A percentile compares a stretch with the other conserved stretches of the same genome.
Conservation (phyloP, 1,140 invertebrate species). For the Scaptomyza graminum region DNA sequence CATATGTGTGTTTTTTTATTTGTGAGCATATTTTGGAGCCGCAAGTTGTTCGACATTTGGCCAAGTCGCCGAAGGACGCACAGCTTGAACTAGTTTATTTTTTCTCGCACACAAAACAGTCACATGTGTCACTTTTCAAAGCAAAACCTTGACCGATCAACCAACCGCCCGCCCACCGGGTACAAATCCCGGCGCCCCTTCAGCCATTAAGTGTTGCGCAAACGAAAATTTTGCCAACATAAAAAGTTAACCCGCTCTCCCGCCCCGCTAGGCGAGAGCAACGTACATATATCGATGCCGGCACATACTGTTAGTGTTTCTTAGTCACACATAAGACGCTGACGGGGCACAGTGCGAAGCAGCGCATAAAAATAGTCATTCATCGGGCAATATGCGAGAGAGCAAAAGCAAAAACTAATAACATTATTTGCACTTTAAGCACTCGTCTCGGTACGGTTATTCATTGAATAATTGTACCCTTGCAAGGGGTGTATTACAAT, state of each 20-base stretch:
- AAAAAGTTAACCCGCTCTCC: conserved; percentile 4
- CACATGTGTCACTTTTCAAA: conserved; percentile 60
- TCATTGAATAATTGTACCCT: background rate
- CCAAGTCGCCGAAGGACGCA: conserved; percentile 57
- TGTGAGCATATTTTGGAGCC: conserved; percentile 41
- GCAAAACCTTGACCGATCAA: conserved; percentile 75
- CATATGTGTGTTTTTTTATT: conserved; percentile 10
- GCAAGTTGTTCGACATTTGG: conserved; percentile 63
- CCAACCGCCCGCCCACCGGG: conserved; percentile 35
- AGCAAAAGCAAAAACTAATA: conserved; percentile 5
- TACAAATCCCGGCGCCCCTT: background rate
- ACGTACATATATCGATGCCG: conserved; percentile 9
- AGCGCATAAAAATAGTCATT: conserved; percentile 49
- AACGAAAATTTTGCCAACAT: conserved; percentile 56
- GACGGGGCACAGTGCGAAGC: conserved; percentile 7
- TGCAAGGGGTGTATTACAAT: background rate
- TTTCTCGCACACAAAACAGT: conserved; percentile 18
- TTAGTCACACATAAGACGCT: conserved; percentile 37
- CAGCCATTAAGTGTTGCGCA: conserved; percentile 54
- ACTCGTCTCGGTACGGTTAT: background rate
- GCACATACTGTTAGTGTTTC: conserved; percentile 15
- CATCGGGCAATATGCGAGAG: conserved; percentile 29
- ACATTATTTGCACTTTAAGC: conserved; percentile 22
- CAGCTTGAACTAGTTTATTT: conserved; percentile 41
- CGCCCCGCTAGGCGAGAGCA: background rate